phyloP scores from a whole-genome alignment of 2,888 invertebrate species.

The Tromatobia lineatoria region DNA sequence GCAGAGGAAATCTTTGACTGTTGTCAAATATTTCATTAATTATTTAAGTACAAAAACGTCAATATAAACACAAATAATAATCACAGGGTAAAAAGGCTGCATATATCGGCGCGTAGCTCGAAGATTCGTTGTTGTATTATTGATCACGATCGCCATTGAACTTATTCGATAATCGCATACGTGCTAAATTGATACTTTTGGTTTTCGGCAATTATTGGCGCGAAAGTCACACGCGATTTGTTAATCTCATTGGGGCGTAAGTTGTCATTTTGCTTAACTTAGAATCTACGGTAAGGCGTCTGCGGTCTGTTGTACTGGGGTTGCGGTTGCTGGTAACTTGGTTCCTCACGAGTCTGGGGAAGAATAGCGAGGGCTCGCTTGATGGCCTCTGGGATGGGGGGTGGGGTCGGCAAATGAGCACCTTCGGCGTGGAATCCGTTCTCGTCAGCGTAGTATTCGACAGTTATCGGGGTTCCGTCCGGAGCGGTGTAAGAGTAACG shows the following conservation, averaged over 20 bases:
- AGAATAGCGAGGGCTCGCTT: constrained; percentile 87
- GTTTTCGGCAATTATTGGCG: constrained; percentile 11
- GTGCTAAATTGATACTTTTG: constrained; percentile 56
- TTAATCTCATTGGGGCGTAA: constrained; percentile 9
- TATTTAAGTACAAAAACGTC: constrained; percentile 52
- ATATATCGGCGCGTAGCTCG: constrained; percentile 36
- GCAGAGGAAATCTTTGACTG: constrained; percentile 22
- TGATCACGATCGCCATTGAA: neutral
- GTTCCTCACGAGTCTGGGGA: constrained; percentile 84
- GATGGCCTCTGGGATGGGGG: constrained; percentile 91
- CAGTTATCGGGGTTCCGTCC: constrained; percentile 90
- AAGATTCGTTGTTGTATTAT: neutral
- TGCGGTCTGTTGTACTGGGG: constrained; percentile 74
- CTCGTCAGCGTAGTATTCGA: constrained; percentile 92
- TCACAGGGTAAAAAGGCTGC: constrained; percentile 68
- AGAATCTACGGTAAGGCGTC: constrained; percentile 70
- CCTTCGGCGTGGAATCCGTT: constrained; percentile 92
- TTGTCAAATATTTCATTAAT: constrained; percentile 42
- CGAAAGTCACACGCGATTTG: neutral
- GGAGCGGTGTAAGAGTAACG: constrained; percentile 92
- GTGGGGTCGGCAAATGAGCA: constrained; percentile 92
- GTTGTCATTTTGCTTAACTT: constrained; percentile 39
- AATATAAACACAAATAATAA: constrained; percentile 56
- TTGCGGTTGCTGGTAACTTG: constrained; percentile 78
- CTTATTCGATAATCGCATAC: constrained; percentile 16